Evolutionary conservation across 1,140 invertebrate species (phyloP), one percentile per base, ranked within the genome.

Genomic region (Chironomus striatipennis): DNA sequence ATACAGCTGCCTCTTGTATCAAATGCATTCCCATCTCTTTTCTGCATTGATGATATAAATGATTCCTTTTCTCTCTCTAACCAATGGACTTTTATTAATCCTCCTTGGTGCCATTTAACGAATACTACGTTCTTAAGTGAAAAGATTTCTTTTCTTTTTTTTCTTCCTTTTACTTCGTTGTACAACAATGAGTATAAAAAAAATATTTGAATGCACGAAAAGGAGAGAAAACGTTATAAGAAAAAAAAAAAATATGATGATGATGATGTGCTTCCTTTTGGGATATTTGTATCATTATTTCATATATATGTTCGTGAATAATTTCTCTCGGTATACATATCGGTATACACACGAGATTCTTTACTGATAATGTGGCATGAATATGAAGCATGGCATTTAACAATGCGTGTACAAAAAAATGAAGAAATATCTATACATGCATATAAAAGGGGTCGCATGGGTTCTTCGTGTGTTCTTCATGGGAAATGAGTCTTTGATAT

Each of bases 221-320:
- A 70, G 65, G 65, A 70, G 65, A 70, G 65, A 70, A 34, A 70
- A 70, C 65, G 65, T 70, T 70, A 20, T 57, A 57, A 57, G 47
- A n/a, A n/a, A 47, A n/a, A n/a, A n/a, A n/a, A n/a, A n/a, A n/a
- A n/a, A n/a, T n/a, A 47, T 47, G 43, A 57, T 57, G 47, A 57
- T 57, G 47, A 57, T 57, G 47, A 57, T 70, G 17, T 21, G 65
- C 65, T 70, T 70, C 65, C 65, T 70, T 21, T 70, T 70, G 20
- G 65, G 20, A 70, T 70, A 70, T 70, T 70, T 70, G 20, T 70
- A 70, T 70, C 20, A 57, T 70, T 70, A 70, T 70, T 70, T 70
- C 20, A 18, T 21, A 17, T 20, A 70, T 70, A 70, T 21, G 65
- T 18, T 70, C 18, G 20, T 70, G 65, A 17, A 70, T 70, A 70